A percentile compares a stretch with the other conserved stretches of the same genome.
These are phyloP conservation scores for Ooceraea biroi DNA, from an alignment of 1,140 invertebrate species.

Conservation along the genomic window DNA sequence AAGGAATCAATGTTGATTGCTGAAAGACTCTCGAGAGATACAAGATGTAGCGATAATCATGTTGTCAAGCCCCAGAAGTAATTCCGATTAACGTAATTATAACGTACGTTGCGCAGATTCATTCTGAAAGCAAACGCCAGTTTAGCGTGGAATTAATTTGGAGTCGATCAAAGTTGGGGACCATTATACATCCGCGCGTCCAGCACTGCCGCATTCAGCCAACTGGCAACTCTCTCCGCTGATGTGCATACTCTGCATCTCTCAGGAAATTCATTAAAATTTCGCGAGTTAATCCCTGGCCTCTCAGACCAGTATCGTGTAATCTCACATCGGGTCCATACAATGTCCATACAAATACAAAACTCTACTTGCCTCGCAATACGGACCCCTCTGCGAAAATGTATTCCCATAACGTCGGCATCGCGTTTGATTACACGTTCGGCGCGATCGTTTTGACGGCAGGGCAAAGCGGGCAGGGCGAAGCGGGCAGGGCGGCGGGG, in stretches of 20 bases:
- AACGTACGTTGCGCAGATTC: neutral
- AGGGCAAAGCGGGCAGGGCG: neutral
- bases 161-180: neutral
- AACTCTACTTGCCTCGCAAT: constrained; percentile 29
- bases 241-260: neutral
- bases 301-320: neutral
- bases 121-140: neutral
- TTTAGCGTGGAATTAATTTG: neutral
- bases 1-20: too few species aligned
- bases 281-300: constrained; percentile 9
- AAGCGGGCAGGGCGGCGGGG: neutral
- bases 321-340: constrained; percentile 18
- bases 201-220: neutral
- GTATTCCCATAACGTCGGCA: constrained; percentile 54
- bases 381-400: constrained; percentile 29
- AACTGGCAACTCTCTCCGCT: neutral
- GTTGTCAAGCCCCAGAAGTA: too few species aligned
- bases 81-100: too few species aligned
- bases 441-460: constrained; percentile 55
- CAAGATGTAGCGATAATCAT: too few species aligned
- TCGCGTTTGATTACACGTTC: constrained; percentile 58
- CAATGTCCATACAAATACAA: too few species aligned
- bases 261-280: constrained; percentile 10
- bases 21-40: too few species aligned
- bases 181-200: neutral